phyloP scores from a whole-genome alignment of 2,888 invertebrate species.

The Apodemia hepburni region DNA sequence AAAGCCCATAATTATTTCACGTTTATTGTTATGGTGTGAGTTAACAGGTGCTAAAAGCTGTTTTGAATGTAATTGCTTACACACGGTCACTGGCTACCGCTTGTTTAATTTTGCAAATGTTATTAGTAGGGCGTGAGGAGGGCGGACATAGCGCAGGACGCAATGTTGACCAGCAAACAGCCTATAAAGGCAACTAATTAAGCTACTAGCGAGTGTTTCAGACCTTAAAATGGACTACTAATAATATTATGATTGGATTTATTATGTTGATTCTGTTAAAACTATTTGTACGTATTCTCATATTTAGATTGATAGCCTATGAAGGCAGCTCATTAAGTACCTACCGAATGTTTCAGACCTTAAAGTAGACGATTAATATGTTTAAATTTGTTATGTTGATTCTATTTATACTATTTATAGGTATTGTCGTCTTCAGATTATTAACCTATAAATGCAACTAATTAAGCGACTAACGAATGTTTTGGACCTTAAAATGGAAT shows the following conservation, averaged over 20 bases:
- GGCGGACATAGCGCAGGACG: conserved; percentile 29
- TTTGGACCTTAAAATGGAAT: too few species aligned
- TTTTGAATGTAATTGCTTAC: conserved; percentile 51
- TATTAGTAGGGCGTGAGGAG: conserved; percentile 43
- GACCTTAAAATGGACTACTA: conserved; percentile 44
- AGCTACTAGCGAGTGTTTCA: conserved; percentile 41
- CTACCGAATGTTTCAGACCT: conserved; percentile 38
- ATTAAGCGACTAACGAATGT: too few species aligned
- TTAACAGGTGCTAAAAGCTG: conserved; percentile 52
- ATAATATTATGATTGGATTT: conserved; percentile 42
- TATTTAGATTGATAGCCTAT: conserved; percentile 33
- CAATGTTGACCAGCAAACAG: conserved; percentile 45
- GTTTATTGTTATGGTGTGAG: conserved; percentile 41
- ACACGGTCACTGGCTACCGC: conserved; percentile 43
- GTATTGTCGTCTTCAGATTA: too few species aligned
- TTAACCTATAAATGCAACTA: too few species aligned
- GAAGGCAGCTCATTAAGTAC: conserved; percentile 56
- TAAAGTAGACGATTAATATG: conserved; percentile 46
- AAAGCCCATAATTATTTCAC: conserved; percentile 19
- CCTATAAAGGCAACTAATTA: conserved; percentile 57
- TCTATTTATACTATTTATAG: too few species aligned
- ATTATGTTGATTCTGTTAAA: background rate
- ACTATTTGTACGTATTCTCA: too few species aligned
- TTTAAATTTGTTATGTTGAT: conserved; percentile 31
- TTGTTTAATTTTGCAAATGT: conserved; percentile 69